Evolutionary conservation across 1,140 invertebrate genomes (phyloP).

Genomic region (Caenorhabditis brenneri): DNA sequence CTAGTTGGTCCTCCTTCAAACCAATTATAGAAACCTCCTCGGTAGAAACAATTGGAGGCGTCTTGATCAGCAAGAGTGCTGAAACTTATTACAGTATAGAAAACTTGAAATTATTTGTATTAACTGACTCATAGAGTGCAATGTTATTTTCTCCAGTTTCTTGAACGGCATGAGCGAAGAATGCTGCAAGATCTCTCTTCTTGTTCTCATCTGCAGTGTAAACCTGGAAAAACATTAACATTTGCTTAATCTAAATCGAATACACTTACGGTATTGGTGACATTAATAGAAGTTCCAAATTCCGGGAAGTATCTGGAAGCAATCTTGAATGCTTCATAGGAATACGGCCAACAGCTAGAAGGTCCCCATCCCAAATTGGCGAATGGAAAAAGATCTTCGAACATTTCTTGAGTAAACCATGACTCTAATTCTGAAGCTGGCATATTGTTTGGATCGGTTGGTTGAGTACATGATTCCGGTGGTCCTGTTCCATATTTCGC

Average conservation of each 20-base stretch:
- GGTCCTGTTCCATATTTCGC: conserved; percentile 50
- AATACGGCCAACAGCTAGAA: conserved; percentile 64
- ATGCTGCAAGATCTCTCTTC: conserved; percentile 56
- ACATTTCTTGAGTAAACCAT: conserved; percentile 62
- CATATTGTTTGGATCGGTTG: conserved; percentile 59
- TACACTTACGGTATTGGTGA: conserved; percentile 42
- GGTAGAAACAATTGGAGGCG: conserved; percentile 67
- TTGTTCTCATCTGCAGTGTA: conserved; percentile 54
- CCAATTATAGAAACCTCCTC: conserved; percentile 70
- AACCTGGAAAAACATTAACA: not conserved
- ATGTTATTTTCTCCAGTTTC: conserved; percentile 60
- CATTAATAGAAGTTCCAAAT: conserved; percentile 61
- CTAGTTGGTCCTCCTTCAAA: conserved; percentile 70
- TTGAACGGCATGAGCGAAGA: conserved; percentile 60
- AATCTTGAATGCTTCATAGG: conserved; percentile 67
- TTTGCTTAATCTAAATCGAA: too few species aligned
- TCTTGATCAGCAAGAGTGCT: conserved; percentile 44
- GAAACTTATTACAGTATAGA: not conserved
- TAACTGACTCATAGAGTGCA: conserved; percentile 56
- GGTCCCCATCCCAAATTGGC: conserved; percentile 69
- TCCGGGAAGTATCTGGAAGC: conserved; percentile 69
- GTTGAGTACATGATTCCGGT: conserved; percentile 43
- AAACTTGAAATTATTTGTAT: not conserved
- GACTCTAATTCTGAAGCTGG: conserved; percentile 54
- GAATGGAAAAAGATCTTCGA: conserved; percentile 66